These are phyloP conservation scores for Kryphioiulus occultus DNA, from an alignment of 2,888 invertebrate genomes.

Conservation along the genomic window DNA sequence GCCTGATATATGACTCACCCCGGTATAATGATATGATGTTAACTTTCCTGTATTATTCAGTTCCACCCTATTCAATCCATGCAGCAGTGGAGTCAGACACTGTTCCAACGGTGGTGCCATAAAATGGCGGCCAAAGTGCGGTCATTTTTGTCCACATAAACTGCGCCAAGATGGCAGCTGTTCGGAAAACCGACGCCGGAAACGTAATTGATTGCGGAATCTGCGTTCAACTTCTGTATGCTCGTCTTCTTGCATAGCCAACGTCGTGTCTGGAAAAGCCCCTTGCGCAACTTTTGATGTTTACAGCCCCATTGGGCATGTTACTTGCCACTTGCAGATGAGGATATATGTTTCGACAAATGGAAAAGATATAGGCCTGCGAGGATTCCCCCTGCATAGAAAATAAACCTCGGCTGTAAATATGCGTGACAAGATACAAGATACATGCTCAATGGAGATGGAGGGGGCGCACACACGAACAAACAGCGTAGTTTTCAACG, in stretches of 20 bases:
- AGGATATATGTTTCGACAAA: conserved; percentile 44
- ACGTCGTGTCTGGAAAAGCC: conserved; percentile 8
- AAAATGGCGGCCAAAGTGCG: background rate
- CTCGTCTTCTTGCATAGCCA: background rate
- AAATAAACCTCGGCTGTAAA: conserved; percentile 20
- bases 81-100: too few species aligned
- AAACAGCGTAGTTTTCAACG: background rate
- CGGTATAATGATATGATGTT: too few species aligned
- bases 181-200: background rate
- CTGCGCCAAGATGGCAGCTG: background rate
- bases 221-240: background rate
- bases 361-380: conserved; percentile 35
- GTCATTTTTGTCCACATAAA: background rate
- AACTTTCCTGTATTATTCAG: too few species aligned
- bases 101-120: too few species aligned
- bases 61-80: too few species aligned
- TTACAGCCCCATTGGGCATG: conserved; percentile 47
- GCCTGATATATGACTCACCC: too few species aligned
- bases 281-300: conserved; percentile 36
- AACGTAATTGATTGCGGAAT: background rate
- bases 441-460: background rate
- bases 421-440: conserved; percentile 12
- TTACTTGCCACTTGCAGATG: conserved; percentile 45
- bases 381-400: conserved; percentile 12
- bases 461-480: background rate